These are phyloP conservation scores for Ctena decussata DNA, from an alignment of 2,888 invertebrate species.

Conservation along the genomic window DNA sequence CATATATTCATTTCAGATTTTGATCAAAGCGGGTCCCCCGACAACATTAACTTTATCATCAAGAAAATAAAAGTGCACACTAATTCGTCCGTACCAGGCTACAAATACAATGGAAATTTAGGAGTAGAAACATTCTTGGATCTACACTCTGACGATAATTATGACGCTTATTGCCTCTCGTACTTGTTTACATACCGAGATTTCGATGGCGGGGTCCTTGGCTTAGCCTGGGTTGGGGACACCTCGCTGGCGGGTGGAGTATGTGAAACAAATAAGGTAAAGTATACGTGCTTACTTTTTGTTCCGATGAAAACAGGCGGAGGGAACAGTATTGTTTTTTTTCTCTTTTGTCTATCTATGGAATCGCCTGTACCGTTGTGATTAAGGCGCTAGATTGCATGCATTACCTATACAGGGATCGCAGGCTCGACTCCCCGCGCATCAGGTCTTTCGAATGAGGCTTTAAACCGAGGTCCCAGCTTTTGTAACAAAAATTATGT, in stretches of 20 bases:
- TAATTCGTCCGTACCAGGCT: constrained; percentile 94
- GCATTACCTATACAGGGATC: too few species aligned
- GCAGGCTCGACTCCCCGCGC: too few species aligned
- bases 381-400: too few species aligned
- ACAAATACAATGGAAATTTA: constrained; percentile 90
- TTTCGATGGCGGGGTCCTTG: constrained; percentile 98
- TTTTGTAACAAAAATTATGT: too few species aligned
- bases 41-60: constrained; percentile 98
- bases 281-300: too few species aligned
- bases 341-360: too few species aligned
- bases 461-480: too few species aligned
- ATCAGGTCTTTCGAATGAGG: too few species aligned
- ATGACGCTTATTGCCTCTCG: constrained; percentile 98
- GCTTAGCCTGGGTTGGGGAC: constrained; percentile 99
- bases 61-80: constrained; percentile 98
- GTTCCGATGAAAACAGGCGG: too few species aligned
- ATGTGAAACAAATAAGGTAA: constrained; percentile 94
- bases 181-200: constrained; percentile 99
- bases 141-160: constrained; percentile 95
- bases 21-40: constrained; percentile 96
- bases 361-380: too few species aligned
- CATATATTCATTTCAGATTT: constrained; percentile 92
- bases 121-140: constrained; percentile 82
- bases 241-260: constrained; percentile 94
- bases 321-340: too few species aligned